Base-by-base conservation (phyloP, 2,113 vertebrate species). In the Actinemys pallida region DNA sequence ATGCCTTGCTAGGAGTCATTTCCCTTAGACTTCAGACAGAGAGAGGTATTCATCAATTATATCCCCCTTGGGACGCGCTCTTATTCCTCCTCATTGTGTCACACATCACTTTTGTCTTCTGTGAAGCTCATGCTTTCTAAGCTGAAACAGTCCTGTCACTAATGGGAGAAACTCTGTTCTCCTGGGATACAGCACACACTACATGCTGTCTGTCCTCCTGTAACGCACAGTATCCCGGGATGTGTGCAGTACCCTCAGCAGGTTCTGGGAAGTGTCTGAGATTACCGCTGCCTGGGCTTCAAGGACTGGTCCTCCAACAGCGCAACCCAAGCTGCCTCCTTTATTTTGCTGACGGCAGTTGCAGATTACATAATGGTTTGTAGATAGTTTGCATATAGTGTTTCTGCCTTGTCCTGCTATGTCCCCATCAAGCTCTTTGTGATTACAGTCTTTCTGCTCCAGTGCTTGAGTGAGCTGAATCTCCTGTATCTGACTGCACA, bases 151-250 rank as follows among this genome's bases (percentile, higher is more conserved):
- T 50, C 57, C 39, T 47, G 6, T 54, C 5, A 31, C 10, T 31
- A 5, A 50, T 12, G 8, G 78, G 56, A 49, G 54, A 47, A 10
- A 0, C 12, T 19, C 35, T 10, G 0, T 45, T 84, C 47, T n/a
- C 65, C 2, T 8, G 31, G 69, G 10, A 31, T 45, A 16, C 5
- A 35, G 22, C 49, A 1, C 1, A 4, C 11, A 59, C 45, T 22
- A 4, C 29, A 0, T 11, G 0, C 0, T 20, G 14, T 69, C 65
- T 62, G 59, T 62, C 59, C 42, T 45, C 2, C 2, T 80, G 16
- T n/a, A 50, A 54, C 42, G 20, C 31, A 2, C 1, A 0, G 35
- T 56, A 45, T 57, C 12, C 3, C 1, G 29, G 49, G 52, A 24
- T 17, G 59, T 86, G 35, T 3, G 31, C 49, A 69, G 11, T 53